A percentile compares a stretch with the other conserved stretches of the same genome.
Conservation (phyloP, 2,113 vertebrate species). For the Calidris pygmaea region DNA sequence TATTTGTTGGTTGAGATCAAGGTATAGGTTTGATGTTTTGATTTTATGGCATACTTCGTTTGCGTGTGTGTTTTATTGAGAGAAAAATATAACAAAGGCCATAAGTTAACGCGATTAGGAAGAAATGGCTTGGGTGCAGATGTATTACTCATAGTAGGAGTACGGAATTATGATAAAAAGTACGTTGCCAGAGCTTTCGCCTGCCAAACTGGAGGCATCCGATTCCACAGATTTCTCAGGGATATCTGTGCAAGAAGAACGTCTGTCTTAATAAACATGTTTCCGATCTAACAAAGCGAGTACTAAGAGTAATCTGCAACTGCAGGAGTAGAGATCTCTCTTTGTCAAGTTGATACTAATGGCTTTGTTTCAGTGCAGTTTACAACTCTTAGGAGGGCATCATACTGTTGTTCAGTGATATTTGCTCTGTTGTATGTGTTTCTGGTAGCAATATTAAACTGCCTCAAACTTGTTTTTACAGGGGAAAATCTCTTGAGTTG, state of each 20-base stretch:
- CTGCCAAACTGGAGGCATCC: neutral
- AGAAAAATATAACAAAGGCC: neutral
- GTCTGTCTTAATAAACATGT: rapidly evolving
- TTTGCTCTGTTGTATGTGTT: neutral
- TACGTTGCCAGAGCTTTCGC: rapidly evolving
- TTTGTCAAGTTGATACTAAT: too few relatives aligned
- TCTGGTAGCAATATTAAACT: neutral
- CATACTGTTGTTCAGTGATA: neutral
- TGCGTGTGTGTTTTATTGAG: neutral
- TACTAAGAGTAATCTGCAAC: too few relatives aligned
- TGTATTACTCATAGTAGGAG: rapidly evolving
- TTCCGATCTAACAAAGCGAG: neutral
- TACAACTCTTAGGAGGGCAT: neutral
- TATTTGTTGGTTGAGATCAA: neutral
- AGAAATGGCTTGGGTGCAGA: neutral
- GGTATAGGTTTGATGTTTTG: rapidly evolving
- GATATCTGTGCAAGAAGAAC: neutral
- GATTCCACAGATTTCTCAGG: rapidly evolving
- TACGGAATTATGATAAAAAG: neutral
- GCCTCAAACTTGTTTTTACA: conserved; percentile 27
- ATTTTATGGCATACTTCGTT: neutral
- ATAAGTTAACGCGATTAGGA: neutral
- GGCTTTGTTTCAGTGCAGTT: neutral
- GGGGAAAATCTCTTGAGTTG: neutral
- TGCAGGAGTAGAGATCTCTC: neutral